A percentile compares a stretch with the other conserved stretches of the same genome.
Evolutionary conservation across 2,888 invertebrate genomes (phyloP).

Genomic region (Acleris emargana): DNA sequence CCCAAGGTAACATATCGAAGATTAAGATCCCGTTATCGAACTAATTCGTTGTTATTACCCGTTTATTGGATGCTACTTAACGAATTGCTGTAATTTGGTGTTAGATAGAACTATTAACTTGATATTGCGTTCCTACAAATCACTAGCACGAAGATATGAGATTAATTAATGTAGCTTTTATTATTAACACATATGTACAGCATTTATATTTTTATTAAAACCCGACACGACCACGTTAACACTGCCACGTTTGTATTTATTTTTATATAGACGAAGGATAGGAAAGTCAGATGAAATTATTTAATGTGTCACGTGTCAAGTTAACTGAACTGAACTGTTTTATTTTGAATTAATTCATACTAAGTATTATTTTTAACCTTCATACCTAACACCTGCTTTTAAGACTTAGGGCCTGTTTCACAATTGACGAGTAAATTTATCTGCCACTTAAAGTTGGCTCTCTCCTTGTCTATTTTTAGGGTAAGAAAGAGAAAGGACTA

Average conservation of each 20-base stretch:
- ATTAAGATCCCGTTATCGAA: slow-evolving; percentile 7
- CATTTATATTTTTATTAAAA: slow-evolving; percentile 9
- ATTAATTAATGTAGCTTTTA: slow-evolving; percentile 24
- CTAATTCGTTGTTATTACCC: slow-evolving; percentile 18
- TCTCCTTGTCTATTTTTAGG: no score
- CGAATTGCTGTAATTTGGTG: slow-evolving; percentile 28
- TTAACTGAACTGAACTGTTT: background rate
- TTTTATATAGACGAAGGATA: no score
- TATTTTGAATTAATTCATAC: background rate
- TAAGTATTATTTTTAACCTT: slow-evolving; percentile 9
- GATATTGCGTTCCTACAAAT: slow-evolving; percentile 1
- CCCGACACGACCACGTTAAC: slow-evolving; percentile 6
- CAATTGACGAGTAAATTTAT: no score
- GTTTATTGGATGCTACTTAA: slow-evolving; percentile 12
- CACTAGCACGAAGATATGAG: slow-evolving; percentile 7
- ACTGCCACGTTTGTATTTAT: slow-evolving; percentile 21
- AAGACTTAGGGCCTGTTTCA: no score
- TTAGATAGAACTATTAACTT: slow-evolving; percentile 12
- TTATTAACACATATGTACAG: slow-evolving; percentile 17
- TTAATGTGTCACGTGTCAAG: background rate
- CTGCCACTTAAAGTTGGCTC: no score
- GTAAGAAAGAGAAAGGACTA: no score
- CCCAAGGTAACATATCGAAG: slow-evolving; percentile 3
- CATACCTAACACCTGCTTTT: no score
- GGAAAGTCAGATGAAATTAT: no score